Evolutionary conservation across 1,140 invertebrate genomes (phyloP).

Genomic region (Drosophila guanche): DNA sequence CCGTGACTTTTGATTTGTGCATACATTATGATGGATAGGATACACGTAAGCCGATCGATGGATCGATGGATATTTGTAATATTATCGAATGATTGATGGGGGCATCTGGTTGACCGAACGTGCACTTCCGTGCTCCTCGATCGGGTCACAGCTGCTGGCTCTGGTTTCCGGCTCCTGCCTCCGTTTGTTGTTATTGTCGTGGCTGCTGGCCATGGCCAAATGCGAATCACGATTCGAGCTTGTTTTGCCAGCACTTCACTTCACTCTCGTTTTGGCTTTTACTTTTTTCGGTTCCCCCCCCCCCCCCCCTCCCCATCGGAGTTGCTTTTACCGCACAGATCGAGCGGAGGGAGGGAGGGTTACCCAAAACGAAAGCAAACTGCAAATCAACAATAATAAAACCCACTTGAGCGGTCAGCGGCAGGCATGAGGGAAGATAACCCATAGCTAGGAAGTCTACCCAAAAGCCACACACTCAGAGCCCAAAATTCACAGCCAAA

Average conservation of each 20-base stretch:
- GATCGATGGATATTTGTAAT: neutral
- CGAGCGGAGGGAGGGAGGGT: neutral
- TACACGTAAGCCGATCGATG: neutral
- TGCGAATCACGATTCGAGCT: conserved; percentile 35
- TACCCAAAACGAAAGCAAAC: neutral
- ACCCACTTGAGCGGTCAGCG: too few species aligned
- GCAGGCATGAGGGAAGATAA: too few species aligned
- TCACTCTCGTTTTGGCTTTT: conserved; percentile 67
- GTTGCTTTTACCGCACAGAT: conserved; percentile 40
- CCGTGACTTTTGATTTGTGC: conserved; percentile 14
- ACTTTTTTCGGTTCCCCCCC: conserved; percentile 61
- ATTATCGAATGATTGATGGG: conserved; percentile 31
- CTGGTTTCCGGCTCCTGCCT: conserved; percentile 49
- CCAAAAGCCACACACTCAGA: neutral
- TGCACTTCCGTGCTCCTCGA: conserved; percentile 18
- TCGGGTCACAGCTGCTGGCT: conserved; percentile 30
- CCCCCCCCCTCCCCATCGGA: too few species aligned
- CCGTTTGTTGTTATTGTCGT: neutral
- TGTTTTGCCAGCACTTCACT: conserved; percentile 50
- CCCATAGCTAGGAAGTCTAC: too few species aligned
- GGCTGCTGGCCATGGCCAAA: conserved; percentile 37
- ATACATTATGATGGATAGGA: conserved; percentile 26
- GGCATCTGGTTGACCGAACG: neutral
- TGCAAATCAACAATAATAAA: conserved; percentile 6
- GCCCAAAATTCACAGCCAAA: neutral